Evolutionary conservation across 2,888 invertebrate genomes (phyloP), one percentile per base, ranked within the genome.

Genomic region (Phlogophora meticulosa): DNA sequence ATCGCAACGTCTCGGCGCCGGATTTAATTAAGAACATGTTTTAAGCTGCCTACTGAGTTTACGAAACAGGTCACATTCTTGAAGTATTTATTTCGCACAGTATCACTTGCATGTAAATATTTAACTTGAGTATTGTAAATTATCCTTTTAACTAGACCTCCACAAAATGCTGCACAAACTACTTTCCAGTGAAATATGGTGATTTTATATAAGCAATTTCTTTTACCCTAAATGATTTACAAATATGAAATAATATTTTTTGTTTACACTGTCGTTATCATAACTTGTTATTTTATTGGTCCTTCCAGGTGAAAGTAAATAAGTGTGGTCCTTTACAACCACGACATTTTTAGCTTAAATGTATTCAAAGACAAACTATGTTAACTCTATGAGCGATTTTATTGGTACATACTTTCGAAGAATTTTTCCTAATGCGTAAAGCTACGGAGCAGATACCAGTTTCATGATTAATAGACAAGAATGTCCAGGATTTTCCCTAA

Each of bases 1-100:
- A 80, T 66, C 64, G 53, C 61, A 48, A 56, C 34, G 45, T 57
- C 53, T 63, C 63, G 82, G 67, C 81, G 81, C 73, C 80, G 55
- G 24, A 48, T 48, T 79, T 76, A 79, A 79, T 81, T 76, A 76
- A 82, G 73, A 79, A 73, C 80, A 58, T 48, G 70, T 78, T 76
- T 69, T 59, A 43, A 65, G 43, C 36, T 53, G 51, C 55, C 52
- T 60, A 60, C 58, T 42, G 42, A 28, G 28, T 62, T 68, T 72
- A 60, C 62, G 65, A 59, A 62, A 77, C 64, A 56, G 64, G 60
- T 70, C 58, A 67, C 55, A 76, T 67, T 73, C 63, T 79, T 60
- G 17, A 60, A 60, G 58, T 63, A 74, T 78, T 78, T 74, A 76
- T 68, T 56, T 51, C 59, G 34, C 15, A 22, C 43, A 11, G 43